Evolutionary conservation across 2,797 vertebrate genomes (phyloP), one percentile per base, ranked within the genome.

Genomic region (Esox masquinongy): DNA sequence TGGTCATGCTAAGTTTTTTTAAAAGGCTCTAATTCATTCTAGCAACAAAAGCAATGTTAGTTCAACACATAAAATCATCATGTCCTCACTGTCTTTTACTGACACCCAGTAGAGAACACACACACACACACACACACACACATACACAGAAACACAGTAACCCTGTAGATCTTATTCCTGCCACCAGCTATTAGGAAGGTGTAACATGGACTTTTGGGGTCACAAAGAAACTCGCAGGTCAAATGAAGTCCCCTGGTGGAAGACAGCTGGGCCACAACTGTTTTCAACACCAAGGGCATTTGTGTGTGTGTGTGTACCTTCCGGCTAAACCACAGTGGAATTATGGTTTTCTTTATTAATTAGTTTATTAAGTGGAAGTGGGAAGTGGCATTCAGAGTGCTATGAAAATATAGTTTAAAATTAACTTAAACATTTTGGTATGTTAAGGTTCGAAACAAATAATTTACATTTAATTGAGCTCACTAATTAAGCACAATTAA

Each of bases 201-300:
- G 80, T 83, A 81, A 83, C 74, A 12, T 16, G 7, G 82, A 75
- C 79, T 76, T 81, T 59, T 67, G 26, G 39, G 83, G 86, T 89
- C 85, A 80, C 66, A 19, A 61, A 56, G 66, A 82, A 85, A 84
- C 84, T 79, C 59, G 59, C 53, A 84, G 88, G 88, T 89, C 86
- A 86, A 86, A 76, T 71, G 76, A 61, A 86, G 80, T 68, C 71
- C 74, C 75, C 74, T 79, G 79, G 84, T 16, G 19, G 77, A 39
- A 75, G 80, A 89, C 91, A 93, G 90, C 91, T 92, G 90, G 79
- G 80, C 71, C 72, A 76, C 84, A 82, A 86, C 77, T 84, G 81
- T 82, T 79, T 56, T 56, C 53, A 83, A 77, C 79, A 78, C 79
- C 77, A 84, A 79, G 79, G 87, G 82, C 83, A 82, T 85, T 85